Percentiles rank a stretch among this genome's conserved stretches.
Conservation (phyloP, 1,140 invertebrate species). For the Mylabris phalerata region DNA sequence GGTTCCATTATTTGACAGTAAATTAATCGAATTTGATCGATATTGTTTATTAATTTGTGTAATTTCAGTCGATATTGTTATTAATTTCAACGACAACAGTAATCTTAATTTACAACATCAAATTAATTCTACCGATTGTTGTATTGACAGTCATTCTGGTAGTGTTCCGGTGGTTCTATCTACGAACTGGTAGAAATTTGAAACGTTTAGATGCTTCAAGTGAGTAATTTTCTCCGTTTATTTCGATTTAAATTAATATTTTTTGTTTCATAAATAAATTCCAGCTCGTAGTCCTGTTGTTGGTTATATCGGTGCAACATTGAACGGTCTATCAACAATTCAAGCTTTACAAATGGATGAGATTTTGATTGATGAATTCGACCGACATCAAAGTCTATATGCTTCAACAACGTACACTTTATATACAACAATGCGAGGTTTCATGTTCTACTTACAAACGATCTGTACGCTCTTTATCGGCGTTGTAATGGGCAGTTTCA, state of each 20-base stretch:
- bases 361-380: constrained; percentile 69
- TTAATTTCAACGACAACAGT: not conserved
- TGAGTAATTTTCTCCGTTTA: constrained; percentile 49
- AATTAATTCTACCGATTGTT: not conserved
- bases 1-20: not conserved
- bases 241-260: constrained; percentile 38
- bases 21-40: not conserved
- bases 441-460: constrained; percentile 69
- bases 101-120: not conserved
- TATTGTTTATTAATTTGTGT: not conserved
- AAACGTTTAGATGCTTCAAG: constrained; percentile 1
- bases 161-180: not conserved
- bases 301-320: constrained; percentile 53
- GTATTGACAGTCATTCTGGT: not conserved
- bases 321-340: constrained; percentile 50
- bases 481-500: constrained; percentile 45
- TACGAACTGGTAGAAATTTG: not conserved
- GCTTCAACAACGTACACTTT: constrained; percentile 57
- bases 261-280: constrained; percentile 49
- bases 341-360: constrained; percentile 71
- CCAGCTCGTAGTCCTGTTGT: constrained; percentile 56
- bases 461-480: constrained; percentile 66
- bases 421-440: constrained; percentile 51
- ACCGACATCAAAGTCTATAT: constrained; percentile 65
- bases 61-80: not conserved